Evolutionary conservation across 2,888 invertebrate genomes (phyloP), one percentile per base, ranked within the genome.

Genomic region (Linhomoeus sp.): DNA sequence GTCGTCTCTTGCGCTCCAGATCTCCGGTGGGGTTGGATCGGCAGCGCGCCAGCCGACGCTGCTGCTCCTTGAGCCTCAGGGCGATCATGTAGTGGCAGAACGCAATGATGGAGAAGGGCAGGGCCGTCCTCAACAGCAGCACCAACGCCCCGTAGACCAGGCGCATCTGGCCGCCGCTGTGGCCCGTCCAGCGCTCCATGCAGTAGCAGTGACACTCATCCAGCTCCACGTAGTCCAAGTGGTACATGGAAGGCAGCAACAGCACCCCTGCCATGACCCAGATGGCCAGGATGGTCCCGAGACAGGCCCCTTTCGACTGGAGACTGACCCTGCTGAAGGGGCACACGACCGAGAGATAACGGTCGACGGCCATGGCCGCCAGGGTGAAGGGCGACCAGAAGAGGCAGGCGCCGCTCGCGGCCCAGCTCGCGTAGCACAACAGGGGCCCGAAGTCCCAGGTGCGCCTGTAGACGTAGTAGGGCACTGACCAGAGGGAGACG

Each of bases 61-160:
- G 51, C 33, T 57, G 57, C 7, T 46, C 41, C 39, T 49, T 49
- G 29, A 57, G 50, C 22, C 55, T 53, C 7, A 48, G 39, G 2
- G 56, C 56, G 25, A 57, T 57, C 47, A 81, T 80, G 24, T 81
- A 77, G 69, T 94, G 94, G 67, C 90, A 92, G 62, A 85, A 80
- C 12, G 84, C 81, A 58, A 92, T 90, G 53, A 90, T 80, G 53
- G 80, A 71, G 67, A 92, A 87, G 1, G 92, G 92, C 55, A 92
- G 72, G 40, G 86, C 77, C 61, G 90, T 92, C 69, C 92, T 92
- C 58, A 90, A 71, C 24, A 81, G 75, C 7, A 85, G 78, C 0
- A 57, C 55, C 12, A 50, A 51, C 12, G 56, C 45, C 14, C 57
- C 57, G 36, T 56, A 57, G 41, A 50, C 49, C 3, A 57, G 49